phyloP scores from a whole-genome alignment of 2,797 vertebrate genomes.

The Synaphobranchus kaupii region DNA sequence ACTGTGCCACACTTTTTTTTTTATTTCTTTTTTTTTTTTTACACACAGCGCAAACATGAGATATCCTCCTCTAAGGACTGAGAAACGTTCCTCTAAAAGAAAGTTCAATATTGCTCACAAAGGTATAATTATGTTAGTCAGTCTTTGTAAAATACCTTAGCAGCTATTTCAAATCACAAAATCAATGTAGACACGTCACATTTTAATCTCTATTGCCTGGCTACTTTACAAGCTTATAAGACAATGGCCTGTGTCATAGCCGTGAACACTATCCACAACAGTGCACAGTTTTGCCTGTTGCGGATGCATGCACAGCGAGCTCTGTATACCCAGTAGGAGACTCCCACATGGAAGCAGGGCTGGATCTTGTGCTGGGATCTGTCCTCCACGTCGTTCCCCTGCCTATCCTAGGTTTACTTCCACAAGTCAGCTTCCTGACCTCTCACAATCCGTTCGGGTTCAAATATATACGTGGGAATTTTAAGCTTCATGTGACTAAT shows the following conservation, averaged over 20 bases:
- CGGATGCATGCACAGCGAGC: not conserved
- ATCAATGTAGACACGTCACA: not conserved
- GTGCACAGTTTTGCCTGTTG: not conserved
- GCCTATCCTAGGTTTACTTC: not conserved
- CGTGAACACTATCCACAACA: too few relatives aligned
- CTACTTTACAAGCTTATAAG: not conserved
- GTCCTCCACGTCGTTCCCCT: not conserved
- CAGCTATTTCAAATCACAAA: not conserved
- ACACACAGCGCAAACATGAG: not conserved
- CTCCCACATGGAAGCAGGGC: constrained; percentile 14
- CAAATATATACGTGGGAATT: not conserved
- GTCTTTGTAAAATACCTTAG: not conserved
- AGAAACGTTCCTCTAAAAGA: not conserved
- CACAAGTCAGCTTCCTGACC: not conserved
- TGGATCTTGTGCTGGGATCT: constrained; percentile 20
- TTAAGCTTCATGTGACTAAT: not conserved
- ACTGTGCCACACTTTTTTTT: not conserved
- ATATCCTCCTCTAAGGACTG: not conserved
- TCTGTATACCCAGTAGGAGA: not conserved
- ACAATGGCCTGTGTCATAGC: not conserved
- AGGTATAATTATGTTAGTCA: not conserved
- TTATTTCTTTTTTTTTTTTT: not conserved
- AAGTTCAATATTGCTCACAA: not conserved
- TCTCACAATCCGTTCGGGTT: not conserved
- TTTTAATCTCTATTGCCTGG: not conserved